Evolutionary conservation across 2,797 vertebrate species (phyloP), one percentile per base, ranked within the genome.

Genomic region (Chrosomus eos): DNA sequence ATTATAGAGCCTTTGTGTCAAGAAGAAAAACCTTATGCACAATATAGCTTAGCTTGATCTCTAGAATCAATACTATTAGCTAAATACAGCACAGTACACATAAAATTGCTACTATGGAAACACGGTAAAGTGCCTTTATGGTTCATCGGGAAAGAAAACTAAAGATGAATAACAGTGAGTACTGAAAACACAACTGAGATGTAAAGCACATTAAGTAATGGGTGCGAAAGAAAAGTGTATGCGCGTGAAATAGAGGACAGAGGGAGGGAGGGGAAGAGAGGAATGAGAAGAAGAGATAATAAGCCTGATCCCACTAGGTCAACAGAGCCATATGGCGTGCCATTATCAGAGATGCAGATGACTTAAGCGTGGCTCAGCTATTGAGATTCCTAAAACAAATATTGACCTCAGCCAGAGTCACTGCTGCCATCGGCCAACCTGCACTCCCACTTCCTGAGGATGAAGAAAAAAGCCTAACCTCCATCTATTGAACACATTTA

Each of bases 321-420:
- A 96, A 96, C 94, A 96, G 91, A 94, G 94, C 94, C 95, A 96
- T 96, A 96, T 96, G 95, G 95, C 87, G 85, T 91, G 94, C 95
- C 94, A 96, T 96, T 96, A 96, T 95, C 94, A 95, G 92, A 93
- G 91, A 95, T 93, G 94, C 95, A 96, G 95, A 96, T 95, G 95
- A 95, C 95, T 95, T 93, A 87, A 92, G 92, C 93, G 87, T 87
- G 89, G 85, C 94, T 87, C 92, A 94, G 95, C 95, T 95, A 95
- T 95, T 96, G 95, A 95, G 95, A 96, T 96, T 96, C 92, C 93
- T 94, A 94, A 93, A 95, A 93, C 95, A 96, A 96, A 96, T 96
- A 96, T 96, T 96, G 95, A 96, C 95, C 94, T 92, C 94, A 94
- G 94, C 94, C 95, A 93, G 93, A 94, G 90, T 94, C 90, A 93